Evolutionary conservation across 2,888 invertebrate species (phyloP).

Genomic region (Agrenia bidenticulata): DNA sequence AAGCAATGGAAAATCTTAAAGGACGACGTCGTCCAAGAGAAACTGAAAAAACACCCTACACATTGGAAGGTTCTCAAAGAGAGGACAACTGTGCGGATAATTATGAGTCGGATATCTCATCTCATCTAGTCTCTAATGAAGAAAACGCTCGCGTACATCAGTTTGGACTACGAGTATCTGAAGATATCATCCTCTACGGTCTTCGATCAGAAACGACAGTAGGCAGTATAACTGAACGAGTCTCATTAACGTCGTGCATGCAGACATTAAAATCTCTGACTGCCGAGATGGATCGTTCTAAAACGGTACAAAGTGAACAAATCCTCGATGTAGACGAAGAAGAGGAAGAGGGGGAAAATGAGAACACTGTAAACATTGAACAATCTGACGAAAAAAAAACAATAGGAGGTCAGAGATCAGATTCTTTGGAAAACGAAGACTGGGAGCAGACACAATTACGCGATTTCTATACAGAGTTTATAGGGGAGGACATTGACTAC

Average conservation of each 20-base stretch:
- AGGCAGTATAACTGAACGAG: background rate
- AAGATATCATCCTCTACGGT: slow-evolving; percentile 31
- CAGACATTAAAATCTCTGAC: background rate
- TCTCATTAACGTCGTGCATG: background rate
- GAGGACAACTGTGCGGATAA: slow-evolving; percentile 12
- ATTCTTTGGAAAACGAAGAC: background rate
- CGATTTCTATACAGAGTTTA: background rate
- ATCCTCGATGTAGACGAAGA: background rate
- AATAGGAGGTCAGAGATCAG: background rate
- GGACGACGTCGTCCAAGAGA: background rate
- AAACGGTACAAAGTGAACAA: background rate
- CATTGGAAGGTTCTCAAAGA: background rate
- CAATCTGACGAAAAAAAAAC: background rate
- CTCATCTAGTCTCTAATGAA: slow-evolving; percentile 8
- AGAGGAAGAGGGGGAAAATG: slow-evolving; percentile 9
- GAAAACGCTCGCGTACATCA: slow-evolving; percentile 23
- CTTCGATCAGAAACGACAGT: slow-evolving; percentile 4
- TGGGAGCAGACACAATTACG: slow-evolving; percentile 1
- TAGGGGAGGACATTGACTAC: slow-evolving; percentile 5
- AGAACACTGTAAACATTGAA: too few relatives aligned
- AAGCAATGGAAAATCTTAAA: slow-evolving; percentile 7
- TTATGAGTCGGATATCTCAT: slow-evolving; percentile 23
- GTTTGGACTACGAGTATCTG: slow-evolving; percentile 26
- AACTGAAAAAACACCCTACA: background rate
- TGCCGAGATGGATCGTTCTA: background rate